Evolutionary conservation across 2,797 vertebrate genomes (phyloP).

Genomic region (Sarcoramphus papa): DNA sequence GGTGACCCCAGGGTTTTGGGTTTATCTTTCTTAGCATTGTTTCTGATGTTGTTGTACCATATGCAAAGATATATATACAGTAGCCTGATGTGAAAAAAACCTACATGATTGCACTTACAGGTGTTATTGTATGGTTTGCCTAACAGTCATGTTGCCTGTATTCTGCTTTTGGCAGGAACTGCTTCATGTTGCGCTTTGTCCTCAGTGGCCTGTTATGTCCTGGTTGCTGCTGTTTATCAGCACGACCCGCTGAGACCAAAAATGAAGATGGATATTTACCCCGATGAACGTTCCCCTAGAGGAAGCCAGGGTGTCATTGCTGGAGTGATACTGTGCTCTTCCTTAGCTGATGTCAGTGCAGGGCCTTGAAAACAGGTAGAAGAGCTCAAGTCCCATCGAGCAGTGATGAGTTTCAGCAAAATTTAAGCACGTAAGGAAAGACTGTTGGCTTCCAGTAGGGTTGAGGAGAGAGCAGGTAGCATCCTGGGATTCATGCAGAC

Average conservation of each 20-base stretch:
- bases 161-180: background rate
- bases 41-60: background rate
- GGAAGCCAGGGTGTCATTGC: background rate
- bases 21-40: background rate
- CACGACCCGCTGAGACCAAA: background rate
- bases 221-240: background rate
- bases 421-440: background rate
- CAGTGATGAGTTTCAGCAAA: background rate
- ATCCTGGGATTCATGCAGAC: rapidly evolving
- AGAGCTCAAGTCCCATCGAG: background rate
- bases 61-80: background rate
- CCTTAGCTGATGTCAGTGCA: background rate
- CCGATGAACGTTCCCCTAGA: background rate
- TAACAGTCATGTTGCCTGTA: background rate
- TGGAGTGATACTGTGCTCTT: background rate
- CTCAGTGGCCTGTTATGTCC: background rate
- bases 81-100: background rate
- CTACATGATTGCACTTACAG: background rate
- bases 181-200: background rate
- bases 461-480: background rate
- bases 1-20: background rate
- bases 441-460: background rate
- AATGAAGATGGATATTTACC: background rate
- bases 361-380: background rate
- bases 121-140: background rate